These are phyloP conservation scores for Psix sp. DNA, from an alignment of 1,140 invertebrate species.

Conservation along the genomic window DNA sequence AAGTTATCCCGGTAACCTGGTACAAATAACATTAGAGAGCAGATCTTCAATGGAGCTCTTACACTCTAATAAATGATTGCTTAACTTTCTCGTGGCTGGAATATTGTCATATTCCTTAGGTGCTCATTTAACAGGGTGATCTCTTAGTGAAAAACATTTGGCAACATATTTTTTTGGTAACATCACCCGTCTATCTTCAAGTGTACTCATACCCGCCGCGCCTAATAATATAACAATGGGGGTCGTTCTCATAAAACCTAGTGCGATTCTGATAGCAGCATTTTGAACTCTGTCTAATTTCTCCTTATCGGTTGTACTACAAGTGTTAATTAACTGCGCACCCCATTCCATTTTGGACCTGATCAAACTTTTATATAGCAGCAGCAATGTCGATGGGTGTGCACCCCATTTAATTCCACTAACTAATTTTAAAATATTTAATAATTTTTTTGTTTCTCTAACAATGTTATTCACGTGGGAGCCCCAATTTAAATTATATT, in stretches of 20 bases:
- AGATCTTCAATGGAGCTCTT: neutral
- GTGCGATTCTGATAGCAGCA: neutral
- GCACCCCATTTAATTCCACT: constrained; percentile 1
- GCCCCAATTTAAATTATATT: too few relatives aligned
- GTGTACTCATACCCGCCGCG: neutral
- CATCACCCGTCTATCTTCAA: neutral
- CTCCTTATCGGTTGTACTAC: neutral
- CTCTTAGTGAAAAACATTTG: neutral
- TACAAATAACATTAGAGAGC: neutral
- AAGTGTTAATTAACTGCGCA: neutral
- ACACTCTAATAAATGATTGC: neutral
- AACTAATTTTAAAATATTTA: constrained; percentile 29
- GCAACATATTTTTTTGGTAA: constrained; percentile 9
- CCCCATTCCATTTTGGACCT: constrained; percentile 11
- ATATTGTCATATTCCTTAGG: neutral
- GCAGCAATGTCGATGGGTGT: neutral
- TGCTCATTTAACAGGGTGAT: neutral
- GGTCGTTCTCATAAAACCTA: constrained; percentile 17
- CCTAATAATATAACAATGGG: constrained; percentile 10
- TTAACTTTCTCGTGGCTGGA: neutral
- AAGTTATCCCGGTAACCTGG: neutral
- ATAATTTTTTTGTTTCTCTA: constrained; percentile 14
- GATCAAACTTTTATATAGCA: constrained; percentile 13
- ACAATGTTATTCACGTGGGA: neutral
- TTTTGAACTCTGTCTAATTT: constrained; percentile 13